These are phyloP conservation scores for Pygoscelis antarcticus DNA, from an alignment of 2,113 vertebrate species.

Conservation along the genomic window DNA sequence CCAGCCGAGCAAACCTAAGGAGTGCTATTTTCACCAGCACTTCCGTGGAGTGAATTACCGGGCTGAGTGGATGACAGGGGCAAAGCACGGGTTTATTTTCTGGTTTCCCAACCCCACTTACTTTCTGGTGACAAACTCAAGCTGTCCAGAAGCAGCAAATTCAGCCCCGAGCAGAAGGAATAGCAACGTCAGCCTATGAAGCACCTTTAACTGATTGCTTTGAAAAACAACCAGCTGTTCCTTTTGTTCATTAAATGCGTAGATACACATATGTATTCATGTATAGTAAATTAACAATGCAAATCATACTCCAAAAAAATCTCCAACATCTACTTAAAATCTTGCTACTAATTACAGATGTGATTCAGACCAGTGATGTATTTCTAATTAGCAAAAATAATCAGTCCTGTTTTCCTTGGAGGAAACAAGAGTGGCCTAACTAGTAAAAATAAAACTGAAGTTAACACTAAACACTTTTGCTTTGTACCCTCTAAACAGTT, in stretches of 20 bases:
- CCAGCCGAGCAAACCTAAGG: background rate
- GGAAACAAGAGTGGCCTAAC: background rate
- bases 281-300: background rate
- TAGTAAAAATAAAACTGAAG: constrained; percentile 16
- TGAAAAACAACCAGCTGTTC: background rate
- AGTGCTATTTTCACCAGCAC: background rate
- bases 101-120: background rate
- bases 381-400: constrained; percentile 65
- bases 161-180: background rate
- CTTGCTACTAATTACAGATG: constrained; percentile 14
- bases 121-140: background rate
- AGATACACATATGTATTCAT: background rate
- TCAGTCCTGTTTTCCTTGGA: constrained; percentile 34
- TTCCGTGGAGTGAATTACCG: background rate
- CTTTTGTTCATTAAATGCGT: background rate
- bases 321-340: constrained; percentile 1
- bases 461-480: background rate
- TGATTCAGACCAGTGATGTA: constrained; percentile 45
- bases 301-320: background rate
- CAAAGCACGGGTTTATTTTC: constrained; percentile 2
- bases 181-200: background rate
- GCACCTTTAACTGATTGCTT: background rate
- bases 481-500: constrained; percentile 10
- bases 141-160: background rate
- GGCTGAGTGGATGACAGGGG: background rate